Percentiles rank a stretch among this genome's conserved stretches.
Evolutionary conservation across 2,888 invertebrate genomes (phyloP).

Genomic region (Colostygia pectinataria): DNA sequence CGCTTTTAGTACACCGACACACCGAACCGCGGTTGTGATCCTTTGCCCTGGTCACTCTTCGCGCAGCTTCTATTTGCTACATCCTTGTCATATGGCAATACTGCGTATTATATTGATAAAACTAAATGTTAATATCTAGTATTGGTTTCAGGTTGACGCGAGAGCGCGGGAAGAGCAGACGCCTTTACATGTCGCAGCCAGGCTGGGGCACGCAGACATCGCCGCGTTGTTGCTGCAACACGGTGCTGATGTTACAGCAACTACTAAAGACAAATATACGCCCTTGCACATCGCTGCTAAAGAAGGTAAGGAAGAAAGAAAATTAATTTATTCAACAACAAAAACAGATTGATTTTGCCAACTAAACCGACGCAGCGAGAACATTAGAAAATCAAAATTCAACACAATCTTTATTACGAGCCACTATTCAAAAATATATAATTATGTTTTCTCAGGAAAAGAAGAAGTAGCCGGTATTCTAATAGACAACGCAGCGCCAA

Average conservation of each 20-base stretch:
- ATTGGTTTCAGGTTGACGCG: conserved; percentile 81
- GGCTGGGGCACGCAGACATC: conserved; percentile 98
- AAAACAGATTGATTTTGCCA: no score
- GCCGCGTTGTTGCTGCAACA: conserved; percentile 96
- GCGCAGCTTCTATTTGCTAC: no score
- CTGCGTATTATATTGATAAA: no score
- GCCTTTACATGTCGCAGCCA: conserved; percentile 97
- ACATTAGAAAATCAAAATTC: no score
- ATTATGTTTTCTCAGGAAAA: conserved; percentile 75
- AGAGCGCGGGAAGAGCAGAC: conserved; percentile 95
- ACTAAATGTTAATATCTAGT: no score
- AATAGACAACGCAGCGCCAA: conserved; percentile 94
- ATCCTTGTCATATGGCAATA: no score
- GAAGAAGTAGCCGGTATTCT: conserved; percentile 95
- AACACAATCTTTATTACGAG: no score
- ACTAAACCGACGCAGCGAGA: no score
- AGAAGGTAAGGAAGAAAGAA: conserved; percentile 84
- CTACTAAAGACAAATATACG: conserved; percentile 97
- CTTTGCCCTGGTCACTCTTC: no score
- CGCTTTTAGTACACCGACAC: no score
- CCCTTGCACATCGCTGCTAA: conserved; percentile 98
- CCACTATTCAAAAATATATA: no score
- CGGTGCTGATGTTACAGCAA: conserved; percentile 93
- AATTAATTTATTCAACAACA: not conserved
- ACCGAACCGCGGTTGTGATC: no score